Evolutionary conservation across 2,888 invertebrate genomes (phyloP).

Genomic region (Conops quadrifasciatus): DNA sequence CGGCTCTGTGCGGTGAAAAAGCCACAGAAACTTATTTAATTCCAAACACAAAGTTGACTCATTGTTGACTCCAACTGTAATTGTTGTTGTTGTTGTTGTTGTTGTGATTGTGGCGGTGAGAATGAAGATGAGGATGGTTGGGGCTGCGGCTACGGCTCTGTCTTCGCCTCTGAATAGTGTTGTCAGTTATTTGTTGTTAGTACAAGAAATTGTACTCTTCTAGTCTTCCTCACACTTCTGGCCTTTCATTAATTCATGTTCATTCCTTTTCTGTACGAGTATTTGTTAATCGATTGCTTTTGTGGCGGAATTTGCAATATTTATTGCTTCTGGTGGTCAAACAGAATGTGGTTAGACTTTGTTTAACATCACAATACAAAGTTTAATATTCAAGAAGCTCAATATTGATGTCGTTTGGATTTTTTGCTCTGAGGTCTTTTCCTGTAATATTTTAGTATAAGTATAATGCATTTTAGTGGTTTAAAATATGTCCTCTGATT

Average conservation of each 20-base stretch:
- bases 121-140: no score
- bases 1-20: slow-evolving; percentile 8
- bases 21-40: slow-evolving; percentile 32
- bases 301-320: slow-evolving; percentile 16
- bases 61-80: slow-evolving; percentile 22
- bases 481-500: no score
- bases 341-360: no score
- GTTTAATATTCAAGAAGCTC: not conserved
- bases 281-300: slow-evolving; percentile 34
- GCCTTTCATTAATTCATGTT: not conserved
- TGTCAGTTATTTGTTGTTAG: not conserved
- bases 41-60: slow-evolving; percentile 16
- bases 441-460: no score
- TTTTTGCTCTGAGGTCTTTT: no score
- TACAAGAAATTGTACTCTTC: not conserved
- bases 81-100: slow-evolving; percentile 15
- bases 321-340: slow-evolving; percentile 21
- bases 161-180: not conserved
- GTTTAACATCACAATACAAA: no score
- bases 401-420: not conserved
- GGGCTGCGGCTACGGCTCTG: no score
- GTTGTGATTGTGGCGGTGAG: not conserved
- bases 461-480: no score
- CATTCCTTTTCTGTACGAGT: not conserved
- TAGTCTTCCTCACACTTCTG: not conserved